Evolutionary conservation across 1,140 invertebrate species (phyloP).

Genomic region (Monochamus saltuarius): DNA sequence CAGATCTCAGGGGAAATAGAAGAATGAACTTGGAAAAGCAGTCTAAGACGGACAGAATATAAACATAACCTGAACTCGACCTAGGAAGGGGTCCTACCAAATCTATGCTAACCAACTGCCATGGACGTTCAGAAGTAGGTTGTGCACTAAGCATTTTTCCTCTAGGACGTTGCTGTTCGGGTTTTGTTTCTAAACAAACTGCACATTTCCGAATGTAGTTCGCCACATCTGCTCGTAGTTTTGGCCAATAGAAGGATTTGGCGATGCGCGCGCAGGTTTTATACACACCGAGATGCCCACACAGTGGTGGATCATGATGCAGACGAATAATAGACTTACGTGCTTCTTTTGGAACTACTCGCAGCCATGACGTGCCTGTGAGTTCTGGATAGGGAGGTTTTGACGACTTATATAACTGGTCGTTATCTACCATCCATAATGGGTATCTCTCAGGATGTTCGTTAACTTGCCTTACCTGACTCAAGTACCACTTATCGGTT

Average conservation of each 20-base stretch:
- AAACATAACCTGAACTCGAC: slow-evolving; percentile 5
- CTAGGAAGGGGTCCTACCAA: slow-evolving; percentile 10
- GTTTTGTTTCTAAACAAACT: slow-evolving; percentile 5
- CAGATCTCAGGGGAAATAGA: slow-evolving; percentile 16
- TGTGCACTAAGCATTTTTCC: slow-evolving; percentile 14
- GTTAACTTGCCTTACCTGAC: not conserved
- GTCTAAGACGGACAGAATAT: slow-evolving; percentile 17
- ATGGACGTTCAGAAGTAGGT: slow-evolving; percentile 2
- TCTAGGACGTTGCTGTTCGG: slow-evolving; percentile 16
- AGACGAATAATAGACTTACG: not conserved
- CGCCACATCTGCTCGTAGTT: slow-evolving; percentile 13
- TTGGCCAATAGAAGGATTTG: slow-evolving; percentile 22
- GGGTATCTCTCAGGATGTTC: not conserved
- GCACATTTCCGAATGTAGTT: slow-evolving; percentile 10
- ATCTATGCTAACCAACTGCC: slow-evolving; percentile 22
- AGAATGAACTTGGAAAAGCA: slow-evolving; percentile 20
- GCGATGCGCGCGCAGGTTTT: slow-evolving; percentile 22
- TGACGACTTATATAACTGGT: not conserved
- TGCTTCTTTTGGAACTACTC: not conserved
- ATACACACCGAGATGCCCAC: slow-evolving; percentile 31
- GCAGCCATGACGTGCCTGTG: not conserved
- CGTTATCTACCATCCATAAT: not conserved
- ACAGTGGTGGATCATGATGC: slow-evolving; percentile 15
- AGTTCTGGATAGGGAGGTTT: not conserved
- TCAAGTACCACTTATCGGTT: not conserved